These are phyloP conservation scores for Scaptomyza tumidula DNA, from an alignment of 2,888 invertebrate species.

Conservation along the genomic window DNA sequence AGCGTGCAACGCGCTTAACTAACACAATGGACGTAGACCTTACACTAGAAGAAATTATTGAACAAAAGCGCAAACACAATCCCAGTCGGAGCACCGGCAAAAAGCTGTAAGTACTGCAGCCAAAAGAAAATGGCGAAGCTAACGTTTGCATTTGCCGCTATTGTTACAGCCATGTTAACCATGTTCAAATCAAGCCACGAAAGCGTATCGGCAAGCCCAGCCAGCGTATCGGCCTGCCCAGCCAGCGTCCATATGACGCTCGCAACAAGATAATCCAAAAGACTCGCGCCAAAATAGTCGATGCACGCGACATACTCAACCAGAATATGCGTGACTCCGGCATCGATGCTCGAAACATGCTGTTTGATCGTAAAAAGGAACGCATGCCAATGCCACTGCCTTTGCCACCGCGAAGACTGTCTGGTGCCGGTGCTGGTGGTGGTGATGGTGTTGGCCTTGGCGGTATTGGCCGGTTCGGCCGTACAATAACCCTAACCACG, in stretches of 20 bases:
- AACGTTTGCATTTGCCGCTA: background rate
- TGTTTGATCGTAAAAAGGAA: constrained; percentile 86
- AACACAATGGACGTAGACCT: constrained; percentile 57
- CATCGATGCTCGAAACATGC: constrained; percentile 89
- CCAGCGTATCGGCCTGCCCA: constrained; percentile 27
- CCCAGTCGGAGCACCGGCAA: constrained; percentile 48
- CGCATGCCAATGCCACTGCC: constrained; percentile 35
- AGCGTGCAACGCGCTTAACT: constrained; percentile 13
- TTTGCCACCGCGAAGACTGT: constrained; percentile 10
- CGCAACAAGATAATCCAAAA: constrained; percentile 92
- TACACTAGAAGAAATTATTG: constrained; percentile 64
- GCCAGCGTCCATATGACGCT: constrained; percentile 86
- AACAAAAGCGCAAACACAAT: constrained; percentile 57
- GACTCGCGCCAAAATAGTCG: constrained; percentile 90
- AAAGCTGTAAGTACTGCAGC: constrained; percentile 57
- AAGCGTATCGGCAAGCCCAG: constrained; percentile 50
- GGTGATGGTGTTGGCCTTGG: background rate
- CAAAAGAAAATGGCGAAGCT: constrained; percentile 61
- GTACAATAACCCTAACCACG: constrained; percentile 46
- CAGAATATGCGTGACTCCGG: constrained; percentile 90
- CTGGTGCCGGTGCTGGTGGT: background rate
- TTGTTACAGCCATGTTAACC: constrained; percentile 19
- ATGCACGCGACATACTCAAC: constrained; percentile 92
- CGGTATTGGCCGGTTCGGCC: constrained; percentile 34
- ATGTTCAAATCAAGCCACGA: constrained; percentile 40